phyloP scores from a whole-genome alignment of 2,888 invertebrate species.

The Hypselothyrea guttata region DNA sequence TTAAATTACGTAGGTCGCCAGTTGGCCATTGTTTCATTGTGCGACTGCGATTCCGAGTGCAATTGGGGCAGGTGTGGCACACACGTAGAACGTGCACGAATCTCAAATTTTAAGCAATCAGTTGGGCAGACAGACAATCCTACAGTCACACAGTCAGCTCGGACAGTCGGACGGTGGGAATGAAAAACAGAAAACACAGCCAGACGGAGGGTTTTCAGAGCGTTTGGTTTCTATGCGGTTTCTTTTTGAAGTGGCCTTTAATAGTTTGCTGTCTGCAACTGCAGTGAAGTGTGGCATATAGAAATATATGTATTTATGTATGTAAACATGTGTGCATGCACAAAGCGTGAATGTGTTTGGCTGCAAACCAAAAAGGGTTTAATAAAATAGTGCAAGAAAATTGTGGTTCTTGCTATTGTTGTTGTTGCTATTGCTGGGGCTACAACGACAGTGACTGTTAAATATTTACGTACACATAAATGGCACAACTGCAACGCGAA shows the following conservation, averaged over 20 bases:
- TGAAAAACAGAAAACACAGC: slow-evolving; percentile 4
- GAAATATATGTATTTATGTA: slow-evolving; percentile 8
- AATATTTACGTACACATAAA: slow-evolving; percentile 11
- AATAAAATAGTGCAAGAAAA: slow-evolving; percentile 65
- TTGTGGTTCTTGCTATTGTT: slow-evolving; percentile 50
- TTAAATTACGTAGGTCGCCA: slow-evolving; percentile 68
- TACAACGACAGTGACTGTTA: slow-evolving; percentile 22
- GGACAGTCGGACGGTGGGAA: slow-evolving; percentile 7
- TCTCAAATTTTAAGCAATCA: slow-evolving; percentile 69
- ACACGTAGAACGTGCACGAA: slow-evolving; percentile 67
- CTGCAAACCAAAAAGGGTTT: slow-evolving; percentile 59
- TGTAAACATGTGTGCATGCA: slow-evolving; percentile 11
- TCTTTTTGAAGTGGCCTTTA: slow-evolving; percentile 68
- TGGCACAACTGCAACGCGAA: slow-evolving; percentile 58
- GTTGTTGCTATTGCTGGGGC: no score
- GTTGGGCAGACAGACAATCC: slow-evolving; percentile 16
- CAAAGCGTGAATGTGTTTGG: slow-evolving; percentile 42
- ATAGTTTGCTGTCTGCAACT: slow-evolving; percentile 73
- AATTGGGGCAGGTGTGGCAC: slow-evolving; percentile 60
- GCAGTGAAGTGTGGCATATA: slow-evolving; percentile 52
- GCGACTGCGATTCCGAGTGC: slow-evolving; percentile 25
- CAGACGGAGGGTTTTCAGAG: slow-evolving; percentile 19
- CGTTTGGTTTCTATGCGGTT: slow-evolving; percentile 53
- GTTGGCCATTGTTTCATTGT: slow-evolving; percentile 40
- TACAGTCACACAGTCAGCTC: slow-evolving; percentile 9